Base-by-base conservation (phyloP, 2,113 vertebrate genomes). In the Seriola quinqueradiata region DNA sequence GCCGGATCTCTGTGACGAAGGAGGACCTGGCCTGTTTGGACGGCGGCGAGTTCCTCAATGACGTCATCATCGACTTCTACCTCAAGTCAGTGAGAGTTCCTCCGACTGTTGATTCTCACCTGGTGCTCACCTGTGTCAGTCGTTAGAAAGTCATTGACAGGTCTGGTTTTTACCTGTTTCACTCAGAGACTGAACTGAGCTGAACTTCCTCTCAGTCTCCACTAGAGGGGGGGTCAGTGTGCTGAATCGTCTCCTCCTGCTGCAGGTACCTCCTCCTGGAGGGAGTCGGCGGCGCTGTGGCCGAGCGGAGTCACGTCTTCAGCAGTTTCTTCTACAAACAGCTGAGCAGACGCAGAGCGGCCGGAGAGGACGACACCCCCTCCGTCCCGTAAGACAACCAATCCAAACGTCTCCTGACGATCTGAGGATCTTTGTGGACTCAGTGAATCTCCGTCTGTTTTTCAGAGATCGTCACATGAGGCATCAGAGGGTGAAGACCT, bases 21-120 rank as follows among this genome's bases (percentile, higher is more conserved):
- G 98, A 99, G 91, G 98, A 99, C 87, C 81, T 99, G 50, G 95
- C 95, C 42, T 98, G 97, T 84, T 94, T 99, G 86, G 95, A 96
- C 48, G 92, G 93, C 42, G 97, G 97, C 40, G 94, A 98, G 52
- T 99, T 98, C 95, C 97, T 99, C 72, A 99, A 99, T 80, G 98
- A 99, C 84, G 97, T 99, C 77, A 98, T 99, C 87, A 98, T 99
- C 81, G 98, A 99, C 92, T 99, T 99, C 93, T 99, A 99, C 87
- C 97, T 99, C 75, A 98, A 98, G 98, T 99, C 85, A 95, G 97
- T 95, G 68, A 25, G 64, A 55, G 70, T 70, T 54, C 16, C 73
- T 13, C 17, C 21, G 12, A 0, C 28, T 28, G 28, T 28, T 28
- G 28, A 3, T 70, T 34, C 42, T 63, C 69, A 66, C 28, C 3